These are phyloP conservation scores for Melanaphis sacchari DNA, from an alignment of 1,140 invertebrate species.

Conservation along the genomic window DNA sequence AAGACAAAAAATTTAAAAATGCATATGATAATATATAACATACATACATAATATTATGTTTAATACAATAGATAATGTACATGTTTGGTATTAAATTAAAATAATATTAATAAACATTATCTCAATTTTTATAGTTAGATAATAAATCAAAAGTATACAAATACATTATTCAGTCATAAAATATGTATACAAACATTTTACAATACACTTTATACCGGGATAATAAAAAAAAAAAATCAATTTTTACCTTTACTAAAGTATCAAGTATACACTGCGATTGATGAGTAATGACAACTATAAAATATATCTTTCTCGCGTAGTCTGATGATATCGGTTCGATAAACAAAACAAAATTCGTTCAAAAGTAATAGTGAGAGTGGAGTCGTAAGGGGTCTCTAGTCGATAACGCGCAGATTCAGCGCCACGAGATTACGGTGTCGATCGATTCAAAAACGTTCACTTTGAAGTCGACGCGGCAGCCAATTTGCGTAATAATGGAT, in stretches of 20 bases:
- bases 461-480: not conserved
- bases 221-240: not conserved
- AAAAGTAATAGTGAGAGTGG: not conserved
- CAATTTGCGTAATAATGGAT: constrained; percentile 19
- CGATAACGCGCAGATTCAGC: constrained; percentile 2
- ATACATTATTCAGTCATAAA: not conserved
- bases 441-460: not conserved
- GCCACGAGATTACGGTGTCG: not conserved
- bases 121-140: not conserved
- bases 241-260: not conserved
- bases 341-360: not conserved
- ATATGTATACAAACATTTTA: not conserved
- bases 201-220: not conserved
- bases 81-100: not conserved
- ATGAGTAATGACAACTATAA: not conserved
- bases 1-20: not conserved
- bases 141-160: not conserved
- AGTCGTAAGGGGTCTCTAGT: not conserved
- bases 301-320: not conserved
- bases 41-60: not conserved
- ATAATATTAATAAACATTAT: not conserved
- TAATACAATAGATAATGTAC: not conserved
- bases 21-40: not conserved
- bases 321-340: not conserved
- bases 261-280: not conserved